These are phyloP conservation scores for Drosophila ananassae DNA, from an alignment of 1,140 invertebrate genomes.

Conservation along the genomic window DNA sequence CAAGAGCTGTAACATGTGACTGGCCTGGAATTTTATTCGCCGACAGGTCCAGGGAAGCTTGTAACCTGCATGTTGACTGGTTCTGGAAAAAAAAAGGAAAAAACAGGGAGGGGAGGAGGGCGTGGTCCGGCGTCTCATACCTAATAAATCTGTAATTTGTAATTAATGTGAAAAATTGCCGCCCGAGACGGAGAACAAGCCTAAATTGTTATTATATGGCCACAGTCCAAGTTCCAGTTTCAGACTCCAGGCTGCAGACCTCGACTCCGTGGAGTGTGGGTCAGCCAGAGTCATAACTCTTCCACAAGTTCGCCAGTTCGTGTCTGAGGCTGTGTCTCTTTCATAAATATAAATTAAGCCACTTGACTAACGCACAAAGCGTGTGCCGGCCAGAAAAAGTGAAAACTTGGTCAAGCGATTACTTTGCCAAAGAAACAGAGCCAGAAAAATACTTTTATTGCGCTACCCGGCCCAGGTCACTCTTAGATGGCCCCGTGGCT, in stretches of 20 bases:
- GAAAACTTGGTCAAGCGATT: conserved; percentile 61
- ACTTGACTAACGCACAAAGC: conserved; percentile 71
- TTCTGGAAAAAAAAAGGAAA: conserved; percentile 3
- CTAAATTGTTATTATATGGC: conserved; percentile 81
- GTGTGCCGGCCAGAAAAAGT: conserved; percentile 43
- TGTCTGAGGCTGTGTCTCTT: conserved; percentile 41
- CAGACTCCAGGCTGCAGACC: conserved; percentile 8
- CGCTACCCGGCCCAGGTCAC: conserved; percentile 42
- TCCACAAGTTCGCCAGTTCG: conserved; percentile 73
- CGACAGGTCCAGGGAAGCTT: conserved; percentile 49
- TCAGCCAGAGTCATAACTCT: conserved; percentile 81
- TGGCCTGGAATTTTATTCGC: conserved; percentile 47
- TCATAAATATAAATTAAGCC: conserved; percentile 81
- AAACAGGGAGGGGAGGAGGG: conserved; percentile 24
- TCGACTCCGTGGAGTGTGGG: conserved; percentile 56
- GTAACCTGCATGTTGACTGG: conserved; percentile 50
- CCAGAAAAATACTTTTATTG: conserved; percentile 34
- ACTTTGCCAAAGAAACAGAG: conserved; percentile 28
- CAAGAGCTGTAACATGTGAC: conserved; percentile 39
- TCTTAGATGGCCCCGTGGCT: conserved; percentile 44
- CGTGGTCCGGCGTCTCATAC: conserved; percentile 57
- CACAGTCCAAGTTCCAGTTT: conserved; percentile 58
- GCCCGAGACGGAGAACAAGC: conserved; percentile 74
- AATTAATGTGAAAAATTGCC: conserved; percentile 82
- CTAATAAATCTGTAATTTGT: conserved; percentile 83